Conservation (phyloP, 2,797 vertebrate species). For the Mastacembelus armatus region DNA sequence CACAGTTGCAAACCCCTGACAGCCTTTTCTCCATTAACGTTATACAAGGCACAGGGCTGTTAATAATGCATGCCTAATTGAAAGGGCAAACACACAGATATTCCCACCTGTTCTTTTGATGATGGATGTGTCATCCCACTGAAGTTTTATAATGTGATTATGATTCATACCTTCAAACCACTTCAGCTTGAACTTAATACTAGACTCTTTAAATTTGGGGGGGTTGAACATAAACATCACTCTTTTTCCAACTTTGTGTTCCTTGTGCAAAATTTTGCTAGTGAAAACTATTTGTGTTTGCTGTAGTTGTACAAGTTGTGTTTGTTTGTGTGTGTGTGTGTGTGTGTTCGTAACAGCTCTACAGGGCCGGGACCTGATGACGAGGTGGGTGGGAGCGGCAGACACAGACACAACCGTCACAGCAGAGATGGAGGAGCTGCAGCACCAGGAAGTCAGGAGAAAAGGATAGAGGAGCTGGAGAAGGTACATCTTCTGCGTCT, state of each 20-base stretch:
- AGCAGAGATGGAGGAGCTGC: conserved; percentile 81
- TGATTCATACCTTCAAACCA: conserved; percentile 68
- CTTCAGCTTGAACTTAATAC: conserved; percentile 2
- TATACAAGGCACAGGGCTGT: conserved; percentile 50
- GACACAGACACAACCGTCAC: conserved; percentile 84
- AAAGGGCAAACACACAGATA: conserved; percentile 55
- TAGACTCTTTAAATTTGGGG: conserved; percentile 10
- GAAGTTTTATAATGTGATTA: conserved; percentile 53
- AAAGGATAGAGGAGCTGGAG: conserved; percentile 95
- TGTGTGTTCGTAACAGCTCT: conserved; percentile 58
- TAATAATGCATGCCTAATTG: conserved; percentile 66
- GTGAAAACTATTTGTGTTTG: too few relatives aligned
- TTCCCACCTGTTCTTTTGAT: conserved; percentile 71
- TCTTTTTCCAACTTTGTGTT: background rate
- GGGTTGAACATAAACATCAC: conserved; percentile 10
- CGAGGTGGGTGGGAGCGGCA: conserved; percentile 77
- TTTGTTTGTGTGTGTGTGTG: conserved; percentile 20
- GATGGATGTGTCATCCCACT: conserved; percentile 64
- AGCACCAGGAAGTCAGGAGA: conserved; percentile 85
- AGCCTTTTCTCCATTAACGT: conserved; percentile 53
- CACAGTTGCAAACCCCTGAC: conserved; percentile 37
- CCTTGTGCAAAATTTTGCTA: background rate
- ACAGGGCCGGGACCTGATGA: conserved; percentile 84
- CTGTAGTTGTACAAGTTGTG: background rate
- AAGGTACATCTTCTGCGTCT: conserved; percentile 87